Base-by-base conservation (phyloP, 2,888 invertebrate species). In the Chirona hameri region DNA sequence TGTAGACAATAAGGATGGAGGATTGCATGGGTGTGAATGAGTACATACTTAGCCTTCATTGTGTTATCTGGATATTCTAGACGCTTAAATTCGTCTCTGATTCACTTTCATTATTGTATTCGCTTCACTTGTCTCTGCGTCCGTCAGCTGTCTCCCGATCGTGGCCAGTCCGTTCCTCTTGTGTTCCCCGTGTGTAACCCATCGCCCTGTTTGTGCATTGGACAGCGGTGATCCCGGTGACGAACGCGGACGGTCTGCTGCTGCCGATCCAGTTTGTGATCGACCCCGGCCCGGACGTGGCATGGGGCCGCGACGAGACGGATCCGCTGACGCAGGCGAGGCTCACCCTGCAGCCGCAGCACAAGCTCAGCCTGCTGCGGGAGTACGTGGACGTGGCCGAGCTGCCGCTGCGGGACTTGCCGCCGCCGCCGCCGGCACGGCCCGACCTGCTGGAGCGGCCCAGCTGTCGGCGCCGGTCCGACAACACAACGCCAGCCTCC, bases 241-340 rank as follows among this genome's bases (percentile, higher is more conserved):
- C 93, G 27, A 94, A 95, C 87, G 91, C 91, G 2, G 91, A 91
- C 27, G 92, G 92, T 27, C 91, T 92, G 82, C 89, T 94, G 15
- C 90, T 96, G 86, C 94, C 95, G 0, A 90, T 96, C 85, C 94
- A 95, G 87, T 96, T 95, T 89, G 92, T 91, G 85, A 92, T 94
- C 46, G 96, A 96, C 89, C 96, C 96, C 0, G 95, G 95, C 39
- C 91, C 92, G 81, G 91, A 92, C 83, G 94, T 93, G 89, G 90
- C 91, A 84, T 95, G 94, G 93, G 90, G 90, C 84, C 86, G 87
- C 82, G 88, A 90, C 79, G 91, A 91, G 84, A 89, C 89, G 0
- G 90, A 91, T 84, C 90, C 90, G 69, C 89, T 89, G 84, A 89
- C 90, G 0, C 90, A 91, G 83, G 90, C 90, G 87, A 90, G 89